phyloP scores from a whole-genome alignment of 2,888 invertebrate genomes.

The Dasypogon diadema region DNA sequence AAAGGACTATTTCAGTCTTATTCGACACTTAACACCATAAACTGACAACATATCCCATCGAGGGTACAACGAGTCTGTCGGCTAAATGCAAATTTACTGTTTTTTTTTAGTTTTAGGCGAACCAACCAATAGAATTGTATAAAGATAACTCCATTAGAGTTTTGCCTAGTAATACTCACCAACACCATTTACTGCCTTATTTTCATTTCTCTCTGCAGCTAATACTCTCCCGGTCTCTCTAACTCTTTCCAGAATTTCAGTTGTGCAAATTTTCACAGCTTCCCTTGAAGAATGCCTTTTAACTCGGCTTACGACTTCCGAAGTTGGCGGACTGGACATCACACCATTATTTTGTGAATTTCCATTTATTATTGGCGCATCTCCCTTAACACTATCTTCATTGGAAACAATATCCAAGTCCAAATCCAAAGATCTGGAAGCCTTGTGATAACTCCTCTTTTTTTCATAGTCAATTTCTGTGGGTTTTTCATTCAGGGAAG shows the following conservation, averaged over 20 bases:
- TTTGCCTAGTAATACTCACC: no score
- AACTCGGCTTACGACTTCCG: slow-evolving; percentile 59
- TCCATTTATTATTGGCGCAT: not conserved
- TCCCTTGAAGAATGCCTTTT: slow-evolving; percentile 65
- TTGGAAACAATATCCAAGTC: slow-evolving; percentile 67
- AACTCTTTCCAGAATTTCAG: slow-evolving; percentile 66
- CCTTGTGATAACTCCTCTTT: slow-evolving; percentile 67
- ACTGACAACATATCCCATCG: no score
- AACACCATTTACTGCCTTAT: slow-evolving; percentile 58
- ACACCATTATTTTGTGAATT: slow-evolving; percentile 52
- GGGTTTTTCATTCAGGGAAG: slow-evolving; percentile 67
- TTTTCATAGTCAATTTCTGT: slow-evolving; percentile 64
- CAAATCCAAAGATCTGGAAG: slow-evolving; percentile 67
- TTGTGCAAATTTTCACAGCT: slow-evolving; percentile 65
- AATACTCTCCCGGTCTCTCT: slow-evolving; percentile 66
- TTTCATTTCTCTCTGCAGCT: slow-evolving; percentile 65
- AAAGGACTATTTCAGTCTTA: no score
- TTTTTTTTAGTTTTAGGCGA: no score
- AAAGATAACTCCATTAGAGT: no score
- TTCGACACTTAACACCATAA: no score
- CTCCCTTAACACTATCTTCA: slow-evolving; percentile 58
- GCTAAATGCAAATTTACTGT: no score
- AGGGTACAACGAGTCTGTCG: no score
- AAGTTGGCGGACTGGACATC: slow-evolving; percentile 56
- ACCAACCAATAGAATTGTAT: no score